Percentiles rank a stretch among this genome's conserved stretches.
phyloP scores from a whole-genome alignment of 2,113 vertebrate genomes.

The Semnornis frantzii region DNA sequence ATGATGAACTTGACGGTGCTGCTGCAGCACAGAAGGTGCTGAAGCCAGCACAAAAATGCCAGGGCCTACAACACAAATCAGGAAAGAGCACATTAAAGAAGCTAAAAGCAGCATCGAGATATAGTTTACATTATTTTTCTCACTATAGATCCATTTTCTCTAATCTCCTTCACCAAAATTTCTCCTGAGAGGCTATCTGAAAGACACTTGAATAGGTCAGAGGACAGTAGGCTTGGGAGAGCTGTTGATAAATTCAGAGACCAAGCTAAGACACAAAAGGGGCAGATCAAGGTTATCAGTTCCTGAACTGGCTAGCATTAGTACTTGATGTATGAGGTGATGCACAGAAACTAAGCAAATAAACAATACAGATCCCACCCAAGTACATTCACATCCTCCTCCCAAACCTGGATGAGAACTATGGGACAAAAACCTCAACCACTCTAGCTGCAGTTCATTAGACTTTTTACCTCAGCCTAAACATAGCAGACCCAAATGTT shows the following conservation, averaged over 20 bases:
- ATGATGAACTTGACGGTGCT: constrained; percentile 83
- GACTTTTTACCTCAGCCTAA: not conserved
- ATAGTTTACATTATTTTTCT: not conserved
- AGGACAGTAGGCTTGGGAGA: not conserved
- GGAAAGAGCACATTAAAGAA: not conserved
- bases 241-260: not conserved
- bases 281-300: not conserved
- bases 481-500: not conserved
- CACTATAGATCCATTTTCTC: not conserved
- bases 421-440: not conserved
- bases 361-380: not conserved
- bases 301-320: not conserved
- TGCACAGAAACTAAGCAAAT: not conserved
- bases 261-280: not conserved
- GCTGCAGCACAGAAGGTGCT: constrained; percentile 67
- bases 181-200: not conserved
- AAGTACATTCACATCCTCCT: not conserved
- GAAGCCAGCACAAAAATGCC: constrained; percentile 70
- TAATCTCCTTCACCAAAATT: not conserved
- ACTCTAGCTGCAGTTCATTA: not conserved
- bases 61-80: constrained; percentile 67
- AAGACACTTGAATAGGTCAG: not conserved
- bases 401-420: not conserved
- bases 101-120: not conserved
- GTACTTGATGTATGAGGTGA: not conserved